phyloP scores from a whole-genome alignment of 2,888 invertebrate species.

The Lasioglossum oenotherae region DNA sequence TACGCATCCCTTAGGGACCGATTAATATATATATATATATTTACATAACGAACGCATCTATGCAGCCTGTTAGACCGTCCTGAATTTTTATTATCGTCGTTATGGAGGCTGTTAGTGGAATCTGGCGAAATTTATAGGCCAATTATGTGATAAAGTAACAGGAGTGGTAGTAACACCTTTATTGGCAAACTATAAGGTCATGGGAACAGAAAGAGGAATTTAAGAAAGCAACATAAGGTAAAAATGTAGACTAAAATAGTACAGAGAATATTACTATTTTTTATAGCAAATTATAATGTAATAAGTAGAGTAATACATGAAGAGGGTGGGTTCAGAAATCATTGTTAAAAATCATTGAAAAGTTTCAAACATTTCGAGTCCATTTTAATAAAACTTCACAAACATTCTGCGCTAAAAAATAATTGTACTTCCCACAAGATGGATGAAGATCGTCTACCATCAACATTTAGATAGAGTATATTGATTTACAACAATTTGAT shows the following conservation, averaged over 20 bases:
- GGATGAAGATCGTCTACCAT: background rate
- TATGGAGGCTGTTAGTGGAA: background rate
- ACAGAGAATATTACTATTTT: background rate
- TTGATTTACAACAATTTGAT: background rate
- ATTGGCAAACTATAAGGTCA: background rate
- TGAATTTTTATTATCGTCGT: constrained; percentile 26
- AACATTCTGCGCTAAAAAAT: background rate
- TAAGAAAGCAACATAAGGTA: background rate
- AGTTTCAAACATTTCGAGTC: background rate
- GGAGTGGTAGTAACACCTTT: background rate
- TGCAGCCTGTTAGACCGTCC: constrained; percentile 45
- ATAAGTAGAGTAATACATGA: background rate
- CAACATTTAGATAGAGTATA: background rate
- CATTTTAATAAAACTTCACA: background rate
- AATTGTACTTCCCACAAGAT: background rate
- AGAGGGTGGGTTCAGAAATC: background rate
- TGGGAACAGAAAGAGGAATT: background rate
- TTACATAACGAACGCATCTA: constrained; percentile 53
- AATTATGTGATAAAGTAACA: background rate
- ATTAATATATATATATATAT: constrained; percentile 71
- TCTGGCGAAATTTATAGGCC: background rate
- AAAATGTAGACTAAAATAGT: background rate
- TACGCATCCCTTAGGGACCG: constrained; percentile 78
- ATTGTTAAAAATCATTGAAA: background rate
- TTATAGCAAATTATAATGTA: background rate